A percentile compares a stretch with the other conserved stretches of the same genome.
Conservation (phyloP, 2,888 invertebrate genomes). For the Barypeithes pellucidus region DNA sequence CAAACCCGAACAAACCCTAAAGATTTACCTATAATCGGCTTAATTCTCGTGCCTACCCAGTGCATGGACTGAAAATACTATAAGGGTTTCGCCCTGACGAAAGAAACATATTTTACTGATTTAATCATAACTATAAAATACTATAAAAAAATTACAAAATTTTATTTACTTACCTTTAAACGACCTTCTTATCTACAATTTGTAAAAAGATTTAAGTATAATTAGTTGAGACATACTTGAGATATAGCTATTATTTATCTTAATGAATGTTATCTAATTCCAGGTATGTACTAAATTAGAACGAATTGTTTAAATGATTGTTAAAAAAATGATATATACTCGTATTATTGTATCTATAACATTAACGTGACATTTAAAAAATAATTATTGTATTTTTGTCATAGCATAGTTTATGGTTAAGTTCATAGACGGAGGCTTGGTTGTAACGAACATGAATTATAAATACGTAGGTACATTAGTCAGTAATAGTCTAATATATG, state of each 20-base stretch:
- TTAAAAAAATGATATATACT: conserved; percentile 5
- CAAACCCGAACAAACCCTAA: no score
- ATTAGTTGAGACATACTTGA: conserved; percentile 43
- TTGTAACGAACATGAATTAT: conserved; percentile 1
- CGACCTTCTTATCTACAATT: conserved; percentile 47
- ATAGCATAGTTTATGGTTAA: conserved; percentile 3
- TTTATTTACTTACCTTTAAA: conserved; percentile 38
- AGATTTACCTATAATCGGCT: no score
- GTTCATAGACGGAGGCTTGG: neutral
- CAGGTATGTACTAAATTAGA: conserved; percentile 47
- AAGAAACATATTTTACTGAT: no score
- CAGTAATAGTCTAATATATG: conserved; percentile 5
- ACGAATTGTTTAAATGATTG: conserved; percentile 6
- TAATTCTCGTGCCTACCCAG: no score
- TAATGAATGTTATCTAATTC: conserved; percentile 50
- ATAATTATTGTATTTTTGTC: conserved; percentile 10
- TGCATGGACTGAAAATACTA: no score
- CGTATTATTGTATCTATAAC: neutral
- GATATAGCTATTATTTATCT: conserved; percentile 45
- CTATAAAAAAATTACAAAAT: neutral
- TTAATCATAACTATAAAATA: conserved; percentile 10
- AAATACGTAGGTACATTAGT: neutral
- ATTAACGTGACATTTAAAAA: conserved; percentile 1
- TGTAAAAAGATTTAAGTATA: conserved; percentile 40
- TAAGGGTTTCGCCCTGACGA: no score